Evolutionary conservation across 2,113 vertebrate genomes (phyloP).

Genomic region (Excalfactoria chinensis): DNA sequence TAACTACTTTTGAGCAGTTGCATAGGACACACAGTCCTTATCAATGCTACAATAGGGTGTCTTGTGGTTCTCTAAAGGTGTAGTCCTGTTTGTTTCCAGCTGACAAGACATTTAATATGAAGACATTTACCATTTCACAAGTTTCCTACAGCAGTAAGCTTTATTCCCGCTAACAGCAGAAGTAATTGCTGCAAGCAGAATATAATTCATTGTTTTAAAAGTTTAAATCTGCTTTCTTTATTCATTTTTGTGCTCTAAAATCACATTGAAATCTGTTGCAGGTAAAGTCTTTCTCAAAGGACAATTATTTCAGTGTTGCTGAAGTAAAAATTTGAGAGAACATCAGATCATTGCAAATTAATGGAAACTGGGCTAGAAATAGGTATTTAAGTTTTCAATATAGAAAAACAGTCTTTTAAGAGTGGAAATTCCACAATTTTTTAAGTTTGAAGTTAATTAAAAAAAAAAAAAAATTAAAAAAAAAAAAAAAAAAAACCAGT

Average conservation of each 20-base stretch:
- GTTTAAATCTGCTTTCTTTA: constrained; percentile 40
- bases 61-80: neutral
- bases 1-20: neutral
- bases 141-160: constrained; percentile 56
- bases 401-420: neutral
- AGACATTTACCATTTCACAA: constrained; percentile 46
- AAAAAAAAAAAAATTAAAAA: no score
- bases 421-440: neutral
- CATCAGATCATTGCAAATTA: neutral
- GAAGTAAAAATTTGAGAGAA: neutral
- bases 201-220: constrained; percentile 34
- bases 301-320: neutral
- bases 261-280: neutral
- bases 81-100: constrained; percentile 23
- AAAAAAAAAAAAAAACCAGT: neutral
- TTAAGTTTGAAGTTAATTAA: neutral
- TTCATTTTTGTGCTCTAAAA: neutral
- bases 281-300: neutral
- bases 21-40: neutral
- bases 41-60: neutral
- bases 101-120: constrained; percentile 23
- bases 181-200: constrained; percentile 64
- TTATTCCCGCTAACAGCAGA: constrained; percentile 59
- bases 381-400: neutral
- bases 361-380: neutral